phyloP scores from a whole-genome alignment of 2,888 invertebrate species.

The Plagiodera versicolora region DNA sequence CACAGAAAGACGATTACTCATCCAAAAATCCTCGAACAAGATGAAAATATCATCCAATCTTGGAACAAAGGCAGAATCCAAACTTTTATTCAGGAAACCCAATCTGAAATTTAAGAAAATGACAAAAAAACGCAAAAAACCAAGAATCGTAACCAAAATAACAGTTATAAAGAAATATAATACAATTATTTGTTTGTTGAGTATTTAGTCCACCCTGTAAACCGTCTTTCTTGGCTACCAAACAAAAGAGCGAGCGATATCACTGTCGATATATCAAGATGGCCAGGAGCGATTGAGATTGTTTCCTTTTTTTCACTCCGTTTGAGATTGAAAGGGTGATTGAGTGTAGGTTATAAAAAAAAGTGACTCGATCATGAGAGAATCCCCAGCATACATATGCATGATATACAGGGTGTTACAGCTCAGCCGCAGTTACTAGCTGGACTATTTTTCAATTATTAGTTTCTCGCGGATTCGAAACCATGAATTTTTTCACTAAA shows the following conservation, averaged over 20 bases:
- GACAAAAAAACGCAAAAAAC: too few species aligned
- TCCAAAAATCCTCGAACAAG: too few species aligned
- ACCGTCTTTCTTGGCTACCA: conserved; percentile 2
- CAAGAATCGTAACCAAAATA: too few species aligned
- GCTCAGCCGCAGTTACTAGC: too few species aligned
- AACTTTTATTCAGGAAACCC: not conserved
- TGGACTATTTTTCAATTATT: too few species aligned
- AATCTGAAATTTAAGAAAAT: too few species aligned
- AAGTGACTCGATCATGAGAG: conserved; percentile 10
- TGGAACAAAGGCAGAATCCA: not conserved
- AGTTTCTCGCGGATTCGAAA: not conserved
- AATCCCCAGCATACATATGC: not conserved
- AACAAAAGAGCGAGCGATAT: conserved; percentile 24
- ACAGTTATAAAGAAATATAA: too few species aligned
- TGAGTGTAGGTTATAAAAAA: conserved; percentile 11
- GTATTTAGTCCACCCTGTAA: not conserved
- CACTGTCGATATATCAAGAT: conserved; percentile 20
- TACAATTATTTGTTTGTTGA: too few species aligned
- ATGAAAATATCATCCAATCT: too few species aligned
- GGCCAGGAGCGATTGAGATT: conserved; percentile 19
- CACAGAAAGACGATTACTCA: too few species aligned
- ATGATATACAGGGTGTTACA: not conserved
- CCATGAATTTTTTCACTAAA: not conserved
- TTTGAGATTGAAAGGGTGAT: conserved; percentile 19
- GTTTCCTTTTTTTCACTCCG: conserved; percentile 19